Conservation (phyloP, 2,797 vertebrate species). For the Xiphophorus birchmanni region DNA sequence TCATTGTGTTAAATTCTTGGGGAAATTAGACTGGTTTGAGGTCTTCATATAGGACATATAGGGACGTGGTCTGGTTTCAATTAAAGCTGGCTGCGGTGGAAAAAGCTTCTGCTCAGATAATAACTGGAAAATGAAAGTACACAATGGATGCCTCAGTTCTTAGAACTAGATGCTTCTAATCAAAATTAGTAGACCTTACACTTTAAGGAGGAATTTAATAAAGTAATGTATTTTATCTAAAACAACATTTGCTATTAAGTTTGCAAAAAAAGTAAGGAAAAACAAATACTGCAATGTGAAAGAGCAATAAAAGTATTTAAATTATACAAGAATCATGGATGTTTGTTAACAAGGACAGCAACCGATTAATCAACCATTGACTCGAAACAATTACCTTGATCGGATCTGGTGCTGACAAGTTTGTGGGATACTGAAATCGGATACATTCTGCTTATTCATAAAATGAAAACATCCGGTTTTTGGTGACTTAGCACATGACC, state of each 20-base stretch:
- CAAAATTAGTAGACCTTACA: neutral
- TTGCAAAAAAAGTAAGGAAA: neutral
- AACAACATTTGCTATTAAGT: neutral
- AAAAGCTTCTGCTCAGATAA: conserved; percentile 1
- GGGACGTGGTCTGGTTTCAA: conserved; percentile 25
- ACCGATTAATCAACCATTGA: neutral
- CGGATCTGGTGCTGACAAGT: neutral
- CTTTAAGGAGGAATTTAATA: neutral
- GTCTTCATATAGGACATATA: neutral
- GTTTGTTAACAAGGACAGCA: neutral
- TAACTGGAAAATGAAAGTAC: neutral
- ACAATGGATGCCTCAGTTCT: neutral
- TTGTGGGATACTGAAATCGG: neutral
- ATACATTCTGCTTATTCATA: neutral
- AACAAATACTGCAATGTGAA: neutral
- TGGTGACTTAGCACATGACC: neutral
- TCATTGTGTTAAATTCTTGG: neutral
- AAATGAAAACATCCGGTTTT: neutral
- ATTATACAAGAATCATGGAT: neutral
- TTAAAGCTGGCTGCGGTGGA: conserved; percentile 5
- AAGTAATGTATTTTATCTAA: neutral
- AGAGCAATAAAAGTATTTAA: neutral
- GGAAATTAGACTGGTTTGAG: neutral
- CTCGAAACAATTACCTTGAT: neutral
- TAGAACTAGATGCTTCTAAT: neutral